Evolutionary conservation across 2,113 vertebrate genomes (phyloP).

Genomic region (Pedetes capensis): DNA sequence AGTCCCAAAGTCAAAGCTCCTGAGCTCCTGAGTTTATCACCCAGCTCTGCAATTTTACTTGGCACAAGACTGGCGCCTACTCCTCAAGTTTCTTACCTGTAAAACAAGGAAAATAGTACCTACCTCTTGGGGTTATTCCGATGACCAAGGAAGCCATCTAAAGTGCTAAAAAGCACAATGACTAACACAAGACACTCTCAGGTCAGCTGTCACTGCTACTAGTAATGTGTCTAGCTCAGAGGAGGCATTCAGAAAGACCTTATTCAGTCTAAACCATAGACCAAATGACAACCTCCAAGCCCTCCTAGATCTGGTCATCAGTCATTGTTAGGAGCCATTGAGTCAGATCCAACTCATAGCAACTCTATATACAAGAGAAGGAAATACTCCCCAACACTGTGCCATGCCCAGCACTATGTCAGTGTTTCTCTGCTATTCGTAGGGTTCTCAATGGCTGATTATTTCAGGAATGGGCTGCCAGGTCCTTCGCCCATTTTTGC

Average conservation of each 20-base stretch:
- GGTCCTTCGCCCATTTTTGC: too few relatives aligned
- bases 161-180: background rate
- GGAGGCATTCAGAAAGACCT: background rate
- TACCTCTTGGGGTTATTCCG: background rate
- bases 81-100: conserved; percentile 20
- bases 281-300: background rate
- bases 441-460: too few relatives aligned
- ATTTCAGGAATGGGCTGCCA: too few relatives aligned
- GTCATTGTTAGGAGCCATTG: too few relatives aligned
- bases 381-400: too few relatives aligned
- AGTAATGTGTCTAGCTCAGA: background rate
- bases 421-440: too few relatives aligned
- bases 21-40: background rate
- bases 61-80: background rate
- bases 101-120: background rate
- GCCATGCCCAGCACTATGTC: too few relatives aligned
- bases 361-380: too few relatives aligned
- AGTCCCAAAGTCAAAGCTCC: background rate
- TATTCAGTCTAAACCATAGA: background rate
- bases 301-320: background rate
- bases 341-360: too few relatives aligned
- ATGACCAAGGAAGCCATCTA: background rate
- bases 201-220: background rate
- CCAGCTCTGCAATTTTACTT: background rate
- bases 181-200: background rate